Percentiles rank a stretch among this genome's conserved stretches.
These are phyloP conservation scores for Trissolcus brochymenae DNA, from an alignment of 2,888 invertebrate species.

Conservation along the genomic window DNA sequence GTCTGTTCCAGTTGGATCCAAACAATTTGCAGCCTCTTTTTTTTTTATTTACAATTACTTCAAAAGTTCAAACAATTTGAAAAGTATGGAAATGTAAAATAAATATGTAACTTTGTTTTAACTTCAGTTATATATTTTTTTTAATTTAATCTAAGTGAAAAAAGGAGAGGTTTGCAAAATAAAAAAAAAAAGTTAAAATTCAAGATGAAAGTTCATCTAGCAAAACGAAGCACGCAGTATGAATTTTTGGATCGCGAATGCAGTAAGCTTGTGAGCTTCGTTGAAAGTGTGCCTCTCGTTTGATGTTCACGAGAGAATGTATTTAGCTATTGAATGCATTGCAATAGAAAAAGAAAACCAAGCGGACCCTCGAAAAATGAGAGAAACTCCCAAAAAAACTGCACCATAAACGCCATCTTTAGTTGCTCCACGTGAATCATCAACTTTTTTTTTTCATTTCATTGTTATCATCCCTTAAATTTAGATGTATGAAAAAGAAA, in stretches of 20 bases:
- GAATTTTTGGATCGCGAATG: constrained; percentile 38
- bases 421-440: not conserved
- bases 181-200: constrained; percentile 23
- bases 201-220: constrained; percentile 5
- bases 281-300: constrained; percentile 47
- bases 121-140: not conserved
- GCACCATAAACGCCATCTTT: not conserved
- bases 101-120: not conserved
- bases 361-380: constrained; percentile 10
- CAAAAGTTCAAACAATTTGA: not conserved
- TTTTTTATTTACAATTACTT: not conserved
- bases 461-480: no score
- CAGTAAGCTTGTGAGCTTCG: constrained; percentile 46
- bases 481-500: no score
- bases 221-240: constrained; percentile 41
- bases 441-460: no score
- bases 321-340: constrained; percentile 40
- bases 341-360: constrained; percentile 8
- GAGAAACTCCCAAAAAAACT: not conserved
- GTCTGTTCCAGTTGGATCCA: constrained; percentile 17
- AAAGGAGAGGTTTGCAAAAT: constrained; percentile 5
- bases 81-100: no score
- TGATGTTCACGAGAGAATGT: constrained; percentile 41
- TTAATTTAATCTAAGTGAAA: not conserved
- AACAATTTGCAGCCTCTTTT: constrained; percentile 25